These are phyloP conservation scores for Emydura subglobosa DNA, from an alignment of 2,113 vertebrate species.

Conservation along the genomic window DNA sequence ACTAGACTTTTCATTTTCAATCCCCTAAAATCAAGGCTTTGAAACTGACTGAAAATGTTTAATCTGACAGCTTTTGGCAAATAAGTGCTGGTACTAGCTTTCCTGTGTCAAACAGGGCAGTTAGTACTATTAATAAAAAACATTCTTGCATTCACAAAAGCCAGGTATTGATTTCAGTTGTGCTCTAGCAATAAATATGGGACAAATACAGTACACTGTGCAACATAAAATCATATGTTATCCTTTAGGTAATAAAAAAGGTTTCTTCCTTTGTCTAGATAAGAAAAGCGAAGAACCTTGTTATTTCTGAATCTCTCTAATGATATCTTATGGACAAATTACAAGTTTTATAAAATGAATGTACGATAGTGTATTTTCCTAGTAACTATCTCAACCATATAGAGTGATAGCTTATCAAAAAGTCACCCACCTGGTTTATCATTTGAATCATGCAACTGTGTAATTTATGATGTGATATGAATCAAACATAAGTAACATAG, in stretches of 20 bases:
- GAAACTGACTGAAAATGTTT: background rate
- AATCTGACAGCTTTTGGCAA: background rate
- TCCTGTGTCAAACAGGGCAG: background rate
- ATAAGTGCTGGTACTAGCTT: background rate
- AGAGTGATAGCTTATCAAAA: conserved; percentile 68
- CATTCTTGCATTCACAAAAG: background rate
- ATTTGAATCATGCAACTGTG: conserved; percentile 79
- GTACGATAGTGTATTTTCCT: background rate
- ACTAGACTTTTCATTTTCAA: background rate
- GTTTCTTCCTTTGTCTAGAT: background rate
- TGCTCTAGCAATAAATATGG: background rate
- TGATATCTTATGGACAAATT: background rate
- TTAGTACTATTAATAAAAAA: background rate
- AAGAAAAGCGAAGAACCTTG: background rate
- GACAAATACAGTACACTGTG: background rate
- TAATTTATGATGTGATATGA: conserved; percentile 77
- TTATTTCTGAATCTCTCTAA: background rate
- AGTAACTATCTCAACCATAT: background rate
- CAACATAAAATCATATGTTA: background rate
- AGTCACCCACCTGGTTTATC: conserved; percentile 83
- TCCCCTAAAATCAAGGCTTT: background rate
- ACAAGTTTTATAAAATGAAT: conserved; percentile 34
- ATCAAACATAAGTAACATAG: conserved; percentile 77
- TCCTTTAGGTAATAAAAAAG: background rate
- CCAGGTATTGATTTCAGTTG: background rate